phyloP scores from a whole-genome alignment of 2,797 vertebrate species.

The Molossus alvarezi region DNA sequence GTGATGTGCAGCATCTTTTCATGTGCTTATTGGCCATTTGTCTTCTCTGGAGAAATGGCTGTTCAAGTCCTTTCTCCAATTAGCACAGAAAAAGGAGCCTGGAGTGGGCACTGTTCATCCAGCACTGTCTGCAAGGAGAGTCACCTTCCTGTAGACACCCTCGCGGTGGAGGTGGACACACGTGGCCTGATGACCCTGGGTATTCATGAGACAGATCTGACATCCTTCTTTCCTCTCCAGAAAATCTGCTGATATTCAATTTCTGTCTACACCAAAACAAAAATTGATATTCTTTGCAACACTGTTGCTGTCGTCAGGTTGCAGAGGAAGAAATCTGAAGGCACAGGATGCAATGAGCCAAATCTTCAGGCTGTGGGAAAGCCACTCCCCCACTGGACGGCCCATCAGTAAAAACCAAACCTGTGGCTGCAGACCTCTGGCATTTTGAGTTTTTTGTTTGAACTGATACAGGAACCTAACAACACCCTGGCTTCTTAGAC shows the following conservation, averaged over 20 bases:
- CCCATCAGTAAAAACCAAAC: not conserved
- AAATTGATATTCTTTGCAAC: not conserved
- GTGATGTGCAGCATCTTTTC: not conserved
- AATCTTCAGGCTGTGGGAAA: not conserved
- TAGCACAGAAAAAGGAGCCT: not conserved
- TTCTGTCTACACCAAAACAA: slow-evolving; percentile 26
- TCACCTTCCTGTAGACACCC: not conserved
- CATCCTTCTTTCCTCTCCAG: not conserved
- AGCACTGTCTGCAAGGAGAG: not conserved
- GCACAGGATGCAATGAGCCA: not conserved
- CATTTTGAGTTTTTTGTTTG: not conserved
- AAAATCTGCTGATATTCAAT: not conserved
- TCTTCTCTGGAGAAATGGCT: not conserved
- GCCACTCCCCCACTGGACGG: not conserved
- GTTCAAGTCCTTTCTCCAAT: not conserved
- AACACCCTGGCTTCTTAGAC: not conserved
- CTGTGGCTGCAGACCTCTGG: not conserved
- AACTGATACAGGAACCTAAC: not conserved
- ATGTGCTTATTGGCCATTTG: not conserved
- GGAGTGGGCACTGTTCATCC: not conserved
- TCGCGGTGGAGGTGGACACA: not conserved
- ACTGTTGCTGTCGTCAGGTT: not conserved
- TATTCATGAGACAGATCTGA: not conserved
- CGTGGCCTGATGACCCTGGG: not conserved
- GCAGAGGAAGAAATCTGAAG: not conserved